Conservation (phyloP, 2,113 vertebrate genomes). For the Larimichthys crocea region DNA sequence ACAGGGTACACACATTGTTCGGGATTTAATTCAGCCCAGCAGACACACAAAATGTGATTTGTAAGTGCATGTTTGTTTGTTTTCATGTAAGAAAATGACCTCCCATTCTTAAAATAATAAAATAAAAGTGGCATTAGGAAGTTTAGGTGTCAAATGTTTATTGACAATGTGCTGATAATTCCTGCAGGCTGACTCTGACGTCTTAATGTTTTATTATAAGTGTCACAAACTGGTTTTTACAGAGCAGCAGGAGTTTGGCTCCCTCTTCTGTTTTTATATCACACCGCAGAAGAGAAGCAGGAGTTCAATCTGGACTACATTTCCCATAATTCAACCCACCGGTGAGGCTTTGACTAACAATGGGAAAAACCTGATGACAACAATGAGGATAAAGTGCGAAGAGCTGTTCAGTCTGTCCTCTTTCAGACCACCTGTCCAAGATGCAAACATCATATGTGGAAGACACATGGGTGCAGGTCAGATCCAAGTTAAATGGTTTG, state of each 20-base stretch:
- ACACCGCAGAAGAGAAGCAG: background rate
- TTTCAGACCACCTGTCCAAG: no score
- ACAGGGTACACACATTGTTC: background rate
- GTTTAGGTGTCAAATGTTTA: no score
- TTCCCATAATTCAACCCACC: constrained; percentile 23
- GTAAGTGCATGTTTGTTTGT: background rate
- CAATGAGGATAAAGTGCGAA: no score
- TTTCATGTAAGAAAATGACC: background rate
- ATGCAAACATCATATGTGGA: no score
- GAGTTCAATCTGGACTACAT: constrained; percentile 2
- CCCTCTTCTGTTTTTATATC: constrained; percentile 55
- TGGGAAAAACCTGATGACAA: constrained; percentile 6
- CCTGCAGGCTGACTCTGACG: no score
- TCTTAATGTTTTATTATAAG: background rate
- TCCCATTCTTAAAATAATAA: background rate
- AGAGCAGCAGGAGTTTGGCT: constrained; percentile 39
- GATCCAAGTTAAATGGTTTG: background rate
- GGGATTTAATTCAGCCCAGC: background rate
- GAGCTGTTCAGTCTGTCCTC: no score
- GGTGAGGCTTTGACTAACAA: background rate
- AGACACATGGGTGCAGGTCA: no score
- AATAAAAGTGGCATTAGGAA: no score
- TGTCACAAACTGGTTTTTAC: background rate
- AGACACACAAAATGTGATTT: background rate
- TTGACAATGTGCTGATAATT: no score